Evolutionary conservation across 2,113 vertebrate genomes (phyloP).

Genomic region (Eolophus roseicapilla): DNA sequence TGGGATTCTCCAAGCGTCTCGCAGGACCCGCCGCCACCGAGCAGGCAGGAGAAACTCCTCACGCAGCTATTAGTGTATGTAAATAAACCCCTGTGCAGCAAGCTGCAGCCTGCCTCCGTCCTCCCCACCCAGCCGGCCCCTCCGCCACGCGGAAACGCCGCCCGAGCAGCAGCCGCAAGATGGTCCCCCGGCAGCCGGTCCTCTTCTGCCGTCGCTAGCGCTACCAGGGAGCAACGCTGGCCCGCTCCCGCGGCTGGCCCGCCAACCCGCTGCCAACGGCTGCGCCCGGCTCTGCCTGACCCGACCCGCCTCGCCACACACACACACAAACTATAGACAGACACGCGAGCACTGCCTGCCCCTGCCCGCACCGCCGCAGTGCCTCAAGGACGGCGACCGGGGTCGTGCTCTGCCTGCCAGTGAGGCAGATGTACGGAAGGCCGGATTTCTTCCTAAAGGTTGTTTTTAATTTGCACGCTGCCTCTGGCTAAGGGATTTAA

Average conservation of each 20-base stretch:
- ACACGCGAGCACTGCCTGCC: neutral
- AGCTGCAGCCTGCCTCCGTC: neutral
- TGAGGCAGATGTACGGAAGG: neutral
- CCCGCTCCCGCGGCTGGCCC: neutral
- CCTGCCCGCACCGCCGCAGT: neutral
- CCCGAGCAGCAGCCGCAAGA: neutral
- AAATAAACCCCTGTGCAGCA: conserved; percentile 1
- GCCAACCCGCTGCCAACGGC: neutral
- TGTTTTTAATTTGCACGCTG: neutral
- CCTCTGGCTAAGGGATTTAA: neutral
- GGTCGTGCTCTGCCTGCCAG: neutral
- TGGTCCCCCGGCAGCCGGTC: conserved; percentile 22
- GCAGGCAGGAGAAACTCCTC: neutral
- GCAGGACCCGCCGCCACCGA: neutral
- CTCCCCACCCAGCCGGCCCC: conserved; percentile 21
- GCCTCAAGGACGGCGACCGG: neutral
- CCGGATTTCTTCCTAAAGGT: neutral
- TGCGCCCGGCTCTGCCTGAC: neutral
- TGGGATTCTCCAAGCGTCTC: neutral
- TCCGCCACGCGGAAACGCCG: conserved; percentile 1
- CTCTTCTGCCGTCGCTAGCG: neutral
- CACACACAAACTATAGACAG: neutral
- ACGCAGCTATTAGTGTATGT: conserved; percentile 1
- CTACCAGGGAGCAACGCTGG: neutral
- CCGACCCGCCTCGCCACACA: neutral